phyloP scores from a whole-genome alignment of 2,113 vertebrate genomes.

The Ochotona curzoniae region DNA sequence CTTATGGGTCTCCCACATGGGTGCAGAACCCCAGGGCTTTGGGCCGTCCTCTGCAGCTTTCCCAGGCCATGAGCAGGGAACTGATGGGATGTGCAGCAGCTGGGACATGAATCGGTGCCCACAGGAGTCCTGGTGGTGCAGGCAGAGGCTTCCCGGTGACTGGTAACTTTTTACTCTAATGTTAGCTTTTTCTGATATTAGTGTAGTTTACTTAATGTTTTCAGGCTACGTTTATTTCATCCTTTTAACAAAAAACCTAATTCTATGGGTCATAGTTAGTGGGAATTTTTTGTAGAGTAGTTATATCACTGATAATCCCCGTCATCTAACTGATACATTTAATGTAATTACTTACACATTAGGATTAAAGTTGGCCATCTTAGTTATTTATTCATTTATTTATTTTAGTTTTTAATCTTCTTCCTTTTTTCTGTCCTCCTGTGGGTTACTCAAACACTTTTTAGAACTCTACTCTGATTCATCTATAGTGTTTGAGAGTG shows the following conservation, averaged over 20 bases:
- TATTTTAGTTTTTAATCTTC: neutral
- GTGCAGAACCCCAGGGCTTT: too few species aligned
- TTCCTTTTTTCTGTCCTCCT: neutral
- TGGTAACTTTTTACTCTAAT: slow-evolving; percentile 39
- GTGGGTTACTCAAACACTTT: neutral
- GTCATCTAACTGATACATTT: neutral
- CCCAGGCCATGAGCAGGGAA: too few species aligned
- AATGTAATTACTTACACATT: neutral
- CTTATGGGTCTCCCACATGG: too few species aligned
- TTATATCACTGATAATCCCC: neutral
- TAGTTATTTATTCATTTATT: neutral
- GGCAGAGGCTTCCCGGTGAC: neutral
- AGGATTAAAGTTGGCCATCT: neutral
- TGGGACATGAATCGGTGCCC: too few species aligned
- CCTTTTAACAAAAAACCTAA: neutral
- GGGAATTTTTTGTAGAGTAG: neutral
- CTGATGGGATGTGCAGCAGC: too few species aligned
- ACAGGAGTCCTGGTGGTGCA: too few species aligned
- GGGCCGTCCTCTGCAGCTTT: too few species aligned
- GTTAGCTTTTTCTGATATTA: neutral
- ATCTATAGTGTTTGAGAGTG: neutral
- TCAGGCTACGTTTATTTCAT: neutral
- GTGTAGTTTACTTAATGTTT: neutral
- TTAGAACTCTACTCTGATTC: neutral
- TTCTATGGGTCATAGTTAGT: neutral